Conservation (phyloP, 2,888 invertebrate species). For the Tetragnatha montana region DNA sequence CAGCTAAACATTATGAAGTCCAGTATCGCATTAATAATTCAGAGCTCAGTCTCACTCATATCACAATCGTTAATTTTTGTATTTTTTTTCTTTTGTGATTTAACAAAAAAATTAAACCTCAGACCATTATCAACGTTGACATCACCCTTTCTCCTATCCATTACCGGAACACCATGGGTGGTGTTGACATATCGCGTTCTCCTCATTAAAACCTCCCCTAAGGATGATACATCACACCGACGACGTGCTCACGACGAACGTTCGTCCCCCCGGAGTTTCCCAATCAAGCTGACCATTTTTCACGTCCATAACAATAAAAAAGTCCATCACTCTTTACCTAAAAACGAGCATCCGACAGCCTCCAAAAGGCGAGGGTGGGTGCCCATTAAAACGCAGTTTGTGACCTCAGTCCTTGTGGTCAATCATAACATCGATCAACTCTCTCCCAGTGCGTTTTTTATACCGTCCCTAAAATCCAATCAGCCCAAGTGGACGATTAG, state of each 20-base stretch:
- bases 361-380: not conserved
- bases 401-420: constrained; percentile 10
- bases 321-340: no score
- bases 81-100: not conserved
- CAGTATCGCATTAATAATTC: no score
- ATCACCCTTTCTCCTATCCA: no score
- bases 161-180: not conserved
- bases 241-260: not conserved
- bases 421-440: constrained; percentile 31
- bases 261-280: not conserved
- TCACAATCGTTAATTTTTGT: not conserved
- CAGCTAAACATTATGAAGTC: no score
- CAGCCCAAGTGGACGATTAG: constrained; percentile 27
- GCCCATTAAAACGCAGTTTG: not conserved
- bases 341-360: not conserved
- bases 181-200: not conserved
- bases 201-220: not conserved
- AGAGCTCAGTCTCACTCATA: no score
- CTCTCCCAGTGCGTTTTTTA: constrained; percentile 23
- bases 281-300: not conserved
- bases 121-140: no score
- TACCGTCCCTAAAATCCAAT: constrained; percentile 30
- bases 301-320: no score
- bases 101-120: not conserved
- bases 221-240: not conserved